Percentiles rank a stretch among this genome's conserved stretches.
Conservation (phyloP, 2,888 invertebrate species). For the Gastracanthus pulcherrimus region DNA sequence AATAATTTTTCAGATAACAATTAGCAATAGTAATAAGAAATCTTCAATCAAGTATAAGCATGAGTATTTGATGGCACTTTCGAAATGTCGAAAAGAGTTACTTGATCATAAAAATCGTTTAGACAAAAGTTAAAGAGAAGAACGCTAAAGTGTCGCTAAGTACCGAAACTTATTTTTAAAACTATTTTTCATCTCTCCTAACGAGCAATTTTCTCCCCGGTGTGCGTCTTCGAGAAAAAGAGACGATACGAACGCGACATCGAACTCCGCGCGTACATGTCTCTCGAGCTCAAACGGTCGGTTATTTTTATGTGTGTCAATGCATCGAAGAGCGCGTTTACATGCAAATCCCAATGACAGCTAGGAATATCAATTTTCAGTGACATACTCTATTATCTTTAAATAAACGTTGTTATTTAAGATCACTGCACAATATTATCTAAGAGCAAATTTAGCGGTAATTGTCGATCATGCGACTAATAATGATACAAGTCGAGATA, state of each 20-base stretch:
- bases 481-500: too few relatives aligned
- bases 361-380: neutral
- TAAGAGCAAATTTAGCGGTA: too few relatives aligned
- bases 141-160: conserved; percentile 9
- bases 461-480: too few relatives aligned
- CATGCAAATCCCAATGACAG: neutral
- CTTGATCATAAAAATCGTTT: neutral
- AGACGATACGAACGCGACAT: conserved; percentile 20
- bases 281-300: neutral
- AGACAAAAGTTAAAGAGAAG: neutral
- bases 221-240: neutral
- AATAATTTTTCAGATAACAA: too few relatives aligned
- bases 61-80: too few relatives aligned
- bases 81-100: neutral
- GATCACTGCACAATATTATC: too few relatives aligned
- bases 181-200: conserved; percentile 45
- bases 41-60: too few relatives aligned
- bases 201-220: conserved; percentile 45
- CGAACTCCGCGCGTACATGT: neutral
- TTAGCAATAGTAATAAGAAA: too few relatives aligned
- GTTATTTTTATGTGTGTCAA: conserved; percentile 36
- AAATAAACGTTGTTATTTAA: too few relatives aligned
- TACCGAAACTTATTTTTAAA: conserved; percentile 44
- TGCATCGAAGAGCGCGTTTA: conserved; percentile 5
- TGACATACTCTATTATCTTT: too few relatives aligned